Evolutionary conservation across 2,113 vertebrate species (phyloP).

Genomic region (Eleginops maclovinus): DNA sequence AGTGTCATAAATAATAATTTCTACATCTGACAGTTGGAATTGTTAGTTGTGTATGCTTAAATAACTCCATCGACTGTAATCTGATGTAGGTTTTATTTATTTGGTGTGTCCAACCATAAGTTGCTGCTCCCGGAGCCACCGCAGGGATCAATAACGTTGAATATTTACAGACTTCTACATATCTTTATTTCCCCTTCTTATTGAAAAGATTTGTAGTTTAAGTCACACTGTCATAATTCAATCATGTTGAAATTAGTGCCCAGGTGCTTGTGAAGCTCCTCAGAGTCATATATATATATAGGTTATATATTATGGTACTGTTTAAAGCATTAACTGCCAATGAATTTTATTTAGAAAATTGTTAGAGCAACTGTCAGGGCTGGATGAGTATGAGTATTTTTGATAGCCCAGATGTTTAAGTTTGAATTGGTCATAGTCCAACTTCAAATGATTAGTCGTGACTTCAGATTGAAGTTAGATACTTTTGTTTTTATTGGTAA

Average conservation of each 20-base stretch:
- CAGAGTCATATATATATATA: too few relatives aligned
- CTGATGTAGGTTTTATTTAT: constrained; percentile 22
- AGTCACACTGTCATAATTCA: not conserved
- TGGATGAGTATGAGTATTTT: not conserved
- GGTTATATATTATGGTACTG: too few relatives aligned
- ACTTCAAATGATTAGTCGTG: not conserved
- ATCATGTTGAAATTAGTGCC: not conserved
- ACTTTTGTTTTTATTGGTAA: too few relatives aligned
- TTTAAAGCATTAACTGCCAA: too few relatives aligned
- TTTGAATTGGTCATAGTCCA: not conserved
- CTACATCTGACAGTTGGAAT: constrained; percentile 35
- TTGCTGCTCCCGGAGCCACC: constrained; percentile 10
- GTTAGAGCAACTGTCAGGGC: too few relatives aligned
- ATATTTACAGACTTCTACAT: not conserved
- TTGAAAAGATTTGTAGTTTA: not conserved
- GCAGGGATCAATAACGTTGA: not conserved
- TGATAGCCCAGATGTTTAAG: not conserved
- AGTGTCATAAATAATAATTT: constrained; percentile 53
- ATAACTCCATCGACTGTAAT: constrained; percentile 41
- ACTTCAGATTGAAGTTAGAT: not conserved
- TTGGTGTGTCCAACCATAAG: not conserved
- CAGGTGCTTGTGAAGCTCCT: not conserved
- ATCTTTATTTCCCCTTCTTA: not conserved
- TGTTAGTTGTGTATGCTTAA: constrained; percentile 31
- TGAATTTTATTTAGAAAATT: too few relatives aligned